These are phyloP conservation scores for Platalea minor DNA, from an alignment of 2,797 vertebrate genomes.

Conservation along the genomic window DNA sequence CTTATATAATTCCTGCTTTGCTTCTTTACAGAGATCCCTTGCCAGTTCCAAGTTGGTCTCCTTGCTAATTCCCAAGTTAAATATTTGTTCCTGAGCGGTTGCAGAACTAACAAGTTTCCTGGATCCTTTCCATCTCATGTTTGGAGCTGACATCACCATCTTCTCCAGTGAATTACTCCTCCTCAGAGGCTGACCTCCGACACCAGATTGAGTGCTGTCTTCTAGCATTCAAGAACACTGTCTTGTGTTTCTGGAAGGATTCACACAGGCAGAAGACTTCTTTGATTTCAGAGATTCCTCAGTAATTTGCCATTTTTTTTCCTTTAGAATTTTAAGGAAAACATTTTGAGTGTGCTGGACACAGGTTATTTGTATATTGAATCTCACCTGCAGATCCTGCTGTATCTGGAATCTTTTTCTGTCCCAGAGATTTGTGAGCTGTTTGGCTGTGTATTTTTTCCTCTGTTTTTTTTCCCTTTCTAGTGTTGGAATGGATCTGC, in stretches of 20 bases:
- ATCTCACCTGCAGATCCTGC: neutral
- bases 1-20: neutral
- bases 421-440: neutral
- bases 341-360: neutral
- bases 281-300: neutral
- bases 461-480: neutral
- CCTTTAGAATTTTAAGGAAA: neutral
- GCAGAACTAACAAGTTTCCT: neutral
- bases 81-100: neutral
- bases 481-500: neutral
- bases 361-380: neutral
- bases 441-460: neutral
- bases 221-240: neutral
- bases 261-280: neutral
- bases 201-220: neutral
- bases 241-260: neutral
- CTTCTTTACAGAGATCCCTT: neutral
- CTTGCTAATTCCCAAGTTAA: neutral
- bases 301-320: neutral
- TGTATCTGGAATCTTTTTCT: neutral
- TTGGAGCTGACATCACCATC: constrained; percentile 16
- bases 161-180: neutral
- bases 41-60: neutral
- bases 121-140: neutral
- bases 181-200: neutral